phyloP scores from a whole-genome alignment of 2,113 vertebrate genomes.

The Scophthalmus maximus region DNA sequence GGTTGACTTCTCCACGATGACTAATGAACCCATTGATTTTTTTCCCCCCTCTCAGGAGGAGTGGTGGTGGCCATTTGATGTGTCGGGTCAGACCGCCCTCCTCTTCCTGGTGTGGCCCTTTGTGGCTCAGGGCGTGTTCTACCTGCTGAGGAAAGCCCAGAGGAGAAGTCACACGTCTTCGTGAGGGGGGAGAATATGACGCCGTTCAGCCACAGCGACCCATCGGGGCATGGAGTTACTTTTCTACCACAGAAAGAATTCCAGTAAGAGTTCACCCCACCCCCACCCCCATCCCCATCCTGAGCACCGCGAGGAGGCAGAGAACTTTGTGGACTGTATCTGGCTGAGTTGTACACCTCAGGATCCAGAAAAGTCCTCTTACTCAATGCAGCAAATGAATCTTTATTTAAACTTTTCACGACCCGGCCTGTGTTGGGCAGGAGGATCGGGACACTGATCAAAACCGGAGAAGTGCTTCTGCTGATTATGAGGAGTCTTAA shows the following conservation, averaged over 20 bases:
- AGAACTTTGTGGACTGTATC: background rate
- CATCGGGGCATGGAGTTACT: background rate
- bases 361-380: constrained; percentile 15
- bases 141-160: constrained; percentile 82
- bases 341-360: background rate
- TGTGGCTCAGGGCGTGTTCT: constrained; percentile 87
- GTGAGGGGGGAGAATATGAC: too few species aligned
- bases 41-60: constrained; percentile 73
- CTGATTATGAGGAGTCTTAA: constrained; percentile 4
- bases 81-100: constrained; percentile 80
- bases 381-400: background rate
- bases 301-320: background rate
- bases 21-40: constrained; percentile 5
- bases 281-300: background rate
- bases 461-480: background rate
- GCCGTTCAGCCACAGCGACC: background rate
- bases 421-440: background rate
- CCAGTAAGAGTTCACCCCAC: background rate
- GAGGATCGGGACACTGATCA: background rate
- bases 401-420: background rate
- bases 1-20: background rate
- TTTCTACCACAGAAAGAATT: constrained; percentile 4
- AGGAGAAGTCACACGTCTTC: constrained; percentile 66
- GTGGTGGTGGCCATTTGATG: constrained; percentile 76
- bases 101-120: constrained; percentile 95